Conservation (phyloP, 1,140 invertebrate species). For the Octopus sinensis region DNA sequence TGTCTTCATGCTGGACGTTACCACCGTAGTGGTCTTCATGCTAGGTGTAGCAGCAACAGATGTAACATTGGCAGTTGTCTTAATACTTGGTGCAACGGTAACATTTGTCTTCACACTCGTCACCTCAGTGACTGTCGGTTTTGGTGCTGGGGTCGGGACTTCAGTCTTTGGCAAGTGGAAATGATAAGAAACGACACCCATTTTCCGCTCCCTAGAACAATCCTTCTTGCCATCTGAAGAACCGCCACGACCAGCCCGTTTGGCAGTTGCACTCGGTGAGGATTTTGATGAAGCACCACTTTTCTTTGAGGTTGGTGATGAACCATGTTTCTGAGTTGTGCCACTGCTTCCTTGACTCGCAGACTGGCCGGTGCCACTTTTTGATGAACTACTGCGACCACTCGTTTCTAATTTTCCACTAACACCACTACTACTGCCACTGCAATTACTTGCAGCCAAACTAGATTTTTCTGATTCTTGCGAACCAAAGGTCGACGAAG, state of each 20-base stretch:
- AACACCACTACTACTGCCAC: not conserved
- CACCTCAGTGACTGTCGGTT: too few relatives aligned
- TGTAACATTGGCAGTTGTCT: too few relatives aligned
- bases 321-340: not conserved
- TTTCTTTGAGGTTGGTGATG: not conserved
- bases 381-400: not conserved
- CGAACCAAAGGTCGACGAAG: not conserved
- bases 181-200: not conserved
- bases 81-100: too few relatives aligned
- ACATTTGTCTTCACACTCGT: too few relatives aligned
- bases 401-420: not conserved
- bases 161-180: too few relatives aligned
- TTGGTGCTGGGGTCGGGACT: too few relatives aligned
- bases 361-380: not conserved
- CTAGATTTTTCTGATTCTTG: not conserved
- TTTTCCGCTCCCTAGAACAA: not conserved
- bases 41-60: too few relatives aligned
- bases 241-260: not conserved
- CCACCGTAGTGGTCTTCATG: too few relatives aligned
- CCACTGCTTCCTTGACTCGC: not conserved
- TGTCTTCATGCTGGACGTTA: too few relatives aligned
- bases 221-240: not conserved
- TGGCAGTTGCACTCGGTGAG: not conserved
- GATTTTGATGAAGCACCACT: not conserved
- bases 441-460: not conserved